These are phyloP conservation scores for Scortum barcoo DNA, from an alignment of 2,113 vertebrate species.

Conservation along the genomic window DNA sequence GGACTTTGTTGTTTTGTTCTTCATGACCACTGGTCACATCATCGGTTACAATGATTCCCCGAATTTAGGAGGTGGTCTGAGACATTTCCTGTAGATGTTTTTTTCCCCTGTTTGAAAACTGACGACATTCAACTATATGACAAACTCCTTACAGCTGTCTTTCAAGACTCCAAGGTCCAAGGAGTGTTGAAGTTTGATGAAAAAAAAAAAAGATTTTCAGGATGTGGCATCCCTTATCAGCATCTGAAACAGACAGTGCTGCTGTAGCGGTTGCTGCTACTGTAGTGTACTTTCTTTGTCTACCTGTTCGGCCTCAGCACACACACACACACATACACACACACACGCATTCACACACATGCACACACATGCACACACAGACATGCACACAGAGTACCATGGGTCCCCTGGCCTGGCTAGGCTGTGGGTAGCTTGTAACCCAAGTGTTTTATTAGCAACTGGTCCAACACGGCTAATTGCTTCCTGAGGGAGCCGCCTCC, in stretches of 20 bases:
- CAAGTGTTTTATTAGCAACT: conserved; percentile 83
- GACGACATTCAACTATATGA: neutral
- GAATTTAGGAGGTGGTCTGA: no score
- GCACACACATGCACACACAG: conserved; percentile 60
- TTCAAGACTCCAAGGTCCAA: neutral
- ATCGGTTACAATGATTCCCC: neutral
- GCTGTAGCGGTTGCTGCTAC: conserved; percentile 42
- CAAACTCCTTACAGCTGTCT: neutral
- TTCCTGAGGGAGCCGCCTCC: conserved; percentile 83
- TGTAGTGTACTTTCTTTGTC: conserved; percentile 33
- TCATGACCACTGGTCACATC: neutral
- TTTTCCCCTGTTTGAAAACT: neutral
- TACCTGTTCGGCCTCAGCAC: conserved; percentile 41
- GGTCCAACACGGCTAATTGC: conserved; percentile 83
- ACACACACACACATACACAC: conserved; percentile 38
- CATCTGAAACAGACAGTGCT: neutral
- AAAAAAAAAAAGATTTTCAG: neutral
- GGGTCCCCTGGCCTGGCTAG: conserved; percentile 62
- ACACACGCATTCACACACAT: no score
- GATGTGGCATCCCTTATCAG: conserved; percentile 1
- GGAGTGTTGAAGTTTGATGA: neutral
- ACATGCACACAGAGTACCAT: conserved; percentile 26
- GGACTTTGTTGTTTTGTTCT: neutral
- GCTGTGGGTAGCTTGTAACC: conserved; percentile 78
- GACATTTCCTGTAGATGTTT: neutral